Conservation (phyloP, 2,113 vertebrate genomes). For the Atherinomorus stipes region DNA sequence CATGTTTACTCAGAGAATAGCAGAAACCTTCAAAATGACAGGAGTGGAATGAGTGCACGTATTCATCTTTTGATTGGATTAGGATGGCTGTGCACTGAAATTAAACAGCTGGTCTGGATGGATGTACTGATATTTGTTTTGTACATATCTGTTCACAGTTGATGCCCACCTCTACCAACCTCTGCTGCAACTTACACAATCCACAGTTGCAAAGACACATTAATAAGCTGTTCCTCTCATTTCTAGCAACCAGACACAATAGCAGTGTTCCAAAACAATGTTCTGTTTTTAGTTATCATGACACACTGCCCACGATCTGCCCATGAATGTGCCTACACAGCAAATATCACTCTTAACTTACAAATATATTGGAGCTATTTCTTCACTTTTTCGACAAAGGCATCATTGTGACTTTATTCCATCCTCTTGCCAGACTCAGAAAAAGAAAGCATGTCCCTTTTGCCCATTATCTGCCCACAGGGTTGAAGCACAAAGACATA, state of each 20-base stretch:
- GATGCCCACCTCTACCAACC: not conserved
- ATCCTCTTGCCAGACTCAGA: slow-evolving; percentile 14
- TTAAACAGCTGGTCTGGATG: slow-evolving; percentile 20
- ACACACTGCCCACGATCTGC: not conserved
- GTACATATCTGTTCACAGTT: slow-evolving; percentile 1
- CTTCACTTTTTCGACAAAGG: slow-evolving; percentile 49
- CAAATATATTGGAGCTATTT: slow-evolving; percentile 37
- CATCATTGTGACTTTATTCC: slow-evolving; percentile 42
- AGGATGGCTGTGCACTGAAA: slow-evolving; percentile 25
- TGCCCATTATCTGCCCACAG: slow-evolving; percentile 60
- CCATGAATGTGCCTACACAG: not conserved
- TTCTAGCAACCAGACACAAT: slow-evolving; percentile 5
- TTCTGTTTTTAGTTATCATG: slow-evolving; percentile 8
- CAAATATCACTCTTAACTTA: not conserved
- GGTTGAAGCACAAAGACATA: slow-evolving; percentile 66
- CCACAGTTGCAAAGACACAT: slow-evolving; percentile 17
- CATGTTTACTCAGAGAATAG: no score
- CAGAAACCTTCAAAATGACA: no score
- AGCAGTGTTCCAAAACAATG: slow-evolving; percentile 4
- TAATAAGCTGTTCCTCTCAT: slow-evolving; percentile 14
- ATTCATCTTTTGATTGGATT: slow-evolving; percentile 28
- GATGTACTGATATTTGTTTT: not conserved
- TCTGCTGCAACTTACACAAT: slow-evolving; percentile 6
- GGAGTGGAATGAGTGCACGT: slow-evolving; percentile 20
- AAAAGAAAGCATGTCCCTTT: slow-evolving; percentile 28